phyloP scores from a whole-genome alignment of 1,140 invertebrate genomes.

The Hycleus phaleratus region DNA sequence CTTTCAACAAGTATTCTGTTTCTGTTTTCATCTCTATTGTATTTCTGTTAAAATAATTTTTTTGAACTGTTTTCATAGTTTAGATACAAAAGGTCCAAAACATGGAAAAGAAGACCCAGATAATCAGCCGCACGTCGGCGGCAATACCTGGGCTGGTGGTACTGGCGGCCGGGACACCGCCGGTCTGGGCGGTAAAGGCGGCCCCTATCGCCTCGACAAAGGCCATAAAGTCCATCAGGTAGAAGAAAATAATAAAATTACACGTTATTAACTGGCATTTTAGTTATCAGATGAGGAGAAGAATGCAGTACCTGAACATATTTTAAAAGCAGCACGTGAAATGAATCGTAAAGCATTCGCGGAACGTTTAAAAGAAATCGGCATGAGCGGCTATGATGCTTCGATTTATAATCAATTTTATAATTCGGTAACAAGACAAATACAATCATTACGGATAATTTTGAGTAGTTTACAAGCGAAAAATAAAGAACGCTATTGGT shows the following conservation, averaged over 20 bases:
- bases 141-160: conserved; percentile 94
- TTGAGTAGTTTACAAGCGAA: conserved; percentile 76
- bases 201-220: conserved; percentile 84
- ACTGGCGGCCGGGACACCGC: conserved; percentile 87
- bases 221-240: conserved; percentile 79
- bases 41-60: too few species aligned
- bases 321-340: conserved; percentile 81
- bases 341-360: conserved; percentile 88
- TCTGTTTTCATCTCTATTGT: neutral
- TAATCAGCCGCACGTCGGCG: conserved; percentile 87
- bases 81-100: conserved; percentile 73
- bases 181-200: conserved; percentile 88
- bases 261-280: conserved; percentile 18
- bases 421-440: conserved; percentile 67
- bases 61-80: conserved; percentile 27
- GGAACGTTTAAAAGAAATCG: conserved; percentile 82
- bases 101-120: conserved; percentile 87
- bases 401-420: conserved; percentile 78
- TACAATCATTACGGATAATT: conserved; percentile 57
- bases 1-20: neutral
- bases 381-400: conserved; percentile 92
- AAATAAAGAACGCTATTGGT: conserved; percentile 90
- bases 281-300: conserved; percentile 83
- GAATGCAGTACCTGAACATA: conserved; percentile 80
- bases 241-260: conserved; percentile 45